Conservation (phyloP, 2,888 invertebrate species). For the Drosophila merina region DNA sequence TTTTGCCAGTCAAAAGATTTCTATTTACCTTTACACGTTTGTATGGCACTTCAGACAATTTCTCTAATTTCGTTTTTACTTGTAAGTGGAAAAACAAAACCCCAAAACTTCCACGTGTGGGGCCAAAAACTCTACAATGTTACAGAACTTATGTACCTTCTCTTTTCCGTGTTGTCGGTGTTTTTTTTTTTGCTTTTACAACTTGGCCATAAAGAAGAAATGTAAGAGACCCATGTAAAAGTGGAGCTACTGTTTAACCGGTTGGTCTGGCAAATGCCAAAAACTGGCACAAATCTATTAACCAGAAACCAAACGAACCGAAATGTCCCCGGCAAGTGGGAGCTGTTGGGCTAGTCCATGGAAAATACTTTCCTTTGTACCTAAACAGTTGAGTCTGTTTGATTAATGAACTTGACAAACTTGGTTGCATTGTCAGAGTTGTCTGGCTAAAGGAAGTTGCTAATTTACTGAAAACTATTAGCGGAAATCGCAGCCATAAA, state of each 20-base stretch:
- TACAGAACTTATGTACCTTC: constrained; percentile 25
- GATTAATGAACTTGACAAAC: constrained; percentile 14
- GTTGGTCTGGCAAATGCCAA: constrained; percentile 29
- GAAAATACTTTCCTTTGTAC: constrained; percentile 7
- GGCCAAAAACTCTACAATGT: constrained; percentile 30
- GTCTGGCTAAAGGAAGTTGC: background rate
- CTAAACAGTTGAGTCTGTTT: background rate
- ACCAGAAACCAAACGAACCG: constrained; percentile 17
- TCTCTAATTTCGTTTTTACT: constrained; percentile 28
- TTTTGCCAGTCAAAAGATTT: constrained; percentile 32
- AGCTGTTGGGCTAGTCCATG: background rate
- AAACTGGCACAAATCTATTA: constrained; percentile 47
- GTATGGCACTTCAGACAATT: constrained; percentile 50
- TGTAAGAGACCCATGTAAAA: constrained; percentile 35
- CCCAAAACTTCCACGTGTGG: constrained; percentile 20
- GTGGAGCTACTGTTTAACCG: constrained; percentile 36
- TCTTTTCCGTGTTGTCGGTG: constrained; percentile 15
- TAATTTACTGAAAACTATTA: background rate
- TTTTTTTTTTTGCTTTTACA: constrained; percentile 28
- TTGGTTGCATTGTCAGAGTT: background rate
- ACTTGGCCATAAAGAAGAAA: constrained; percentile 33
- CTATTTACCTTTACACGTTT: constrained; percentile 32
- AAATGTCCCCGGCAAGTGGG: constrained; percentile 19
- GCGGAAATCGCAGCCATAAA: constrained; percentile 5
- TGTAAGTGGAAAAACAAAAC: too few species aligned